phyloP scores from a whole-genome alignment of 2,888 invertebrate species.

The Adelognathus sp. region DNA sequence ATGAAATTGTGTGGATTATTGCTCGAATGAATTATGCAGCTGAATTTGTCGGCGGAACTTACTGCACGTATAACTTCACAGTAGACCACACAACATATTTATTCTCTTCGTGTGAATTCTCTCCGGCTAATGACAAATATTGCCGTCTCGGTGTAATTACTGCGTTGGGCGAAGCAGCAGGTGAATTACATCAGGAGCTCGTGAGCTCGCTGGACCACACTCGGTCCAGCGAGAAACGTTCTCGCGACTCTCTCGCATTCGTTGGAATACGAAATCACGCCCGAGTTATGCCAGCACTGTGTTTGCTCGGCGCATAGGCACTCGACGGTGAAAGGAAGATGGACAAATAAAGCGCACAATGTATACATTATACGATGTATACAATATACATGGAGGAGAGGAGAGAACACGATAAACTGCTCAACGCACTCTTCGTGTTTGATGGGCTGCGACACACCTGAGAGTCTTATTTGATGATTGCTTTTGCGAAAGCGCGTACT shows the following conservation, averaged over 20 bases:
- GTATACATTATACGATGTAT: not conserved
- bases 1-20: conserved; percentile 10
- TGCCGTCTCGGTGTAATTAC: not conserved
- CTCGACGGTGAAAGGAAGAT: conserved; percentile 70
- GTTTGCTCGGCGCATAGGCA: conserved; percentile 47
- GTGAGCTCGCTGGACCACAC: conserved; percentile 1
- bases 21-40: conserved; percentile 26
- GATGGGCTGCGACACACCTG: conserved; percentile 5
- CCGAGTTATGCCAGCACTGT: not conserved
- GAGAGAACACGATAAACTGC: not conserved
- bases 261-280: conserved; percentile 17
- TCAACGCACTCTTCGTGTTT: conserved; percentile 28
- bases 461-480: conserved; percentile 14
- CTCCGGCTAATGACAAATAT: not conserved
- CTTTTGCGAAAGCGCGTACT: conserved; percentile 26
- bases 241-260: not conserved
- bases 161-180: conserved; percentile 47
- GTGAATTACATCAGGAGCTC: conserved; percentile 62
- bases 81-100: not conserved
- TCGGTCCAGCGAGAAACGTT: not conserved
- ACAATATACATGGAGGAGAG: too few species aligned
- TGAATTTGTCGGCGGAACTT: conserved; percentile 2
- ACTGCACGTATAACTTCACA: too few species aligned
- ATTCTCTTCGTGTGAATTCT: conserved; percentile 1
- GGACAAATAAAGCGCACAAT: conserved; percentile 20